Evolutionary conservation across 2,113 vertebrate species (phyloP).

Genomic region (Spea bombifrons): DNA sequence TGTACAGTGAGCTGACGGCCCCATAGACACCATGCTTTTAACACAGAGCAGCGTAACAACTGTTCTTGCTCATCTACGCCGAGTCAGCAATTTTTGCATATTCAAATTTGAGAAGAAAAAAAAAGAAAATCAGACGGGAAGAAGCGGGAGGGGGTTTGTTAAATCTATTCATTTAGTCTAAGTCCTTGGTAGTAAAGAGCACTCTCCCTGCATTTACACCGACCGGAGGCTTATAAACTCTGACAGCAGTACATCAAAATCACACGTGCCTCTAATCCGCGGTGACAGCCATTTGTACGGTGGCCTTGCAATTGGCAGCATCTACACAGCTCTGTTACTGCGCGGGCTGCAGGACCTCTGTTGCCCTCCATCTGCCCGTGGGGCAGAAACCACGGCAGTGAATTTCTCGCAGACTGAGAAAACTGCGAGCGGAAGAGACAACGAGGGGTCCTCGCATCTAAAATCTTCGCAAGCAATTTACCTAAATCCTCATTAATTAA

Average conservation of each 20-base stretch:
- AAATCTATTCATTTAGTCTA: slow-evolving; percentile 27
- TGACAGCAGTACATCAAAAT: slow-evolving; percentile 41
- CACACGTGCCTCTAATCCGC: slow-evolving; percentile 26
- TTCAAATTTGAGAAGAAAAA: not conserved
- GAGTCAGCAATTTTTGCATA: not conserved
- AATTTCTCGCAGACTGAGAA: not conserved
- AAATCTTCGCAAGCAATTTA: not conserved
- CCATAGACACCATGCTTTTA: no score
- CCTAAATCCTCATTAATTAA: no score
- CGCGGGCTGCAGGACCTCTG: slow-evolving; percentile 28
- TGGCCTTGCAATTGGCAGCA: slow-evolving; percentile 21
- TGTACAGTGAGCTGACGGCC: no score
- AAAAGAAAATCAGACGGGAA: not conserved
- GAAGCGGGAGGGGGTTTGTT: slow-evolving; percentile 4
- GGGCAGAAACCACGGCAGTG: slow-evolving; percentile 9
- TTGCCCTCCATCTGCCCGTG: slow-evolving; percentile 10
- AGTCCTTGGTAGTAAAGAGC: slow-evolving; percentile 21
- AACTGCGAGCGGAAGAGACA: no score
- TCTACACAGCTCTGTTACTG: not conserved
- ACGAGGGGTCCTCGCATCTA: no score
- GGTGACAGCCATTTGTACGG: slow-evolving; percentile 41
- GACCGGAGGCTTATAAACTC: slow-evolving; percentile 4
- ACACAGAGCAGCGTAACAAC: no score
- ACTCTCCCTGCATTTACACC: slow-evolving; percentile 17
- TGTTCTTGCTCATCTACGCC: not conserved